A percentile compares a stretch with the other conserved stretches of the same genome.
These are phyloP conservation scores for Helleia helle DNA, from an alignment of 2,888 invertebrate genomes.

Conservation along the genomic window DNA sequence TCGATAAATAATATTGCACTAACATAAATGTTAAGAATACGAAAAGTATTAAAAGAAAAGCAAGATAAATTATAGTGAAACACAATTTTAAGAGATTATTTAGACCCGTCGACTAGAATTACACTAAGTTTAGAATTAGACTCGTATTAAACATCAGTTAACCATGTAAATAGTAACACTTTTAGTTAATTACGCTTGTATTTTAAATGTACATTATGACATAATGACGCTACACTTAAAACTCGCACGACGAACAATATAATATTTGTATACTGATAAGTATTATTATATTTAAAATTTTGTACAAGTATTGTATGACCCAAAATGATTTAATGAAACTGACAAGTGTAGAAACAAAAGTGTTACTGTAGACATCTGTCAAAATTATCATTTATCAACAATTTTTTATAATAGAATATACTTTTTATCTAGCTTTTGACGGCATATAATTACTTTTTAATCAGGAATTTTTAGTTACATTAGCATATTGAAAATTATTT, in stretches of 20 bases:
- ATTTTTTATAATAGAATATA: too few species aligned
- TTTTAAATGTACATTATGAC: too few species aligned
- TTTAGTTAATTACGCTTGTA: too few species aligned
- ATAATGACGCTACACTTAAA: too few species aligned
- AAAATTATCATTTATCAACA: neutral
- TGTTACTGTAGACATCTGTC: neutral
- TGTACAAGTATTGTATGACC: neutral
- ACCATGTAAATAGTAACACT: conserved; percentile 5
- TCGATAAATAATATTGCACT: conserved; percentile 13
- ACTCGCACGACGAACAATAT: too few species aligned
- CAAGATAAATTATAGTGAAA: neutral
- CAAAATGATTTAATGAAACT: too few species aligned
- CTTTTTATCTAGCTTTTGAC: too few species aligned
- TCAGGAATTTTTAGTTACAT: too few species aligned
- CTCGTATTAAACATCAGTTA: neutral
- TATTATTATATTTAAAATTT: neutral
- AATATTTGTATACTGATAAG: too few species aligned
- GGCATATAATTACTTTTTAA: too few species aligned
- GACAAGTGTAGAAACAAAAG: conserved; percentile 5
- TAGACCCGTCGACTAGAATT: neutral
- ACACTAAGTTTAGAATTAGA: neutral
- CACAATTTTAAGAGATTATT: neutral
- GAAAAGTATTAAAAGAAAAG: conserved; percentile 1
- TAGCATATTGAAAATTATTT: too few species aligned
- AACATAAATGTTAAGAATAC: neutral